A percentile compares a stretch with the other conserved stretches of the same genome.
phyloP scores from a whole-genome alignment of 2,888 invertebrate species.

The Priocnemis perturbator region DNA sequence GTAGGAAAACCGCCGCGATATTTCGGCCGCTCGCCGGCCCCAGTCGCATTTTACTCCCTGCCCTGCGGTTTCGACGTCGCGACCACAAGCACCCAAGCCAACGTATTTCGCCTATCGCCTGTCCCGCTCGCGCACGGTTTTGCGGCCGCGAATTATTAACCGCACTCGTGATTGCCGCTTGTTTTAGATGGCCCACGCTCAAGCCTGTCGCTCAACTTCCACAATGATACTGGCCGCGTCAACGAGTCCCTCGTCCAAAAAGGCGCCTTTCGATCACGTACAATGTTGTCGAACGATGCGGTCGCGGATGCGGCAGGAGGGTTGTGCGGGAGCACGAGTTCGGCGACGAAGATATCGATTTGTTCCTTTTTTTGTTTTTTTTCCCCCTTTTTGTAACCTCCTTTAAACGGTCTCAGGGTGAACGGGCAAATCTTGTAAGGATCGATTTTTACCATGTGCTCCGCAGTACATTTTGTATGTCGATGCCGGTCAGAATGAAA shows the following conservation, averaged over 20 bases:
- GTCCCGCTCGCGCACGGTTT: conserved; percentile 39
- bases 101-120: conserved; percentile 24
- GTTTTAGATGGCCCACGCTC: conserved; percentile 59
- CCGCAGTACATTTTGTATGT: too few relatives aligned
- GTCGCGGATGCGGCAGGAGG: too few relatives aligned
- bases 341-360: too few relatives aligned
- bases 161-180: conserved; percentile 66
- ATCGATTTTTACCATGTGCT: too few relatives aligned
- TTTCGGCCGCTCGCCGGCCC: conserved; percentile 55
- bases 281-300: too few relatives aligned
- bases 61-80: conserved; percentile 48
- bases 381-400: too few relatives aligned
- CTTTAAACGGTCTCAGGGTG: too few relatives aligned
- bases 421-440: too few relatives aligned
- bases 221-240: conserved; percentile 38
- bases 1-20: conserved; percentile 62
- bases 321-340: too few relatives aligned
- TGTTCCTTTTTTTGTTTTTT: too few relatives aligned
- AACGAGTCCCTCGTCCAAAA: neutral
- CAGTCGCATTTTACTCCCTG: conserved; percentile 1
- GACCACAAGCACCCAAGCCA: conserved; percentile 38
- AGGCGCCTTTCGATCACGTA: too few relatives aligned
- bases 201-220: conserved; percentile 34
- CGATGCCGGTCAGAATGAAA: too few relatives aligned
- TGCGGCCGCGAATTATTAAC: conserved; percentile 67